Conservation (phyloP, 2,888 invertebrate species). For the Trimorus sp. region DNA sequence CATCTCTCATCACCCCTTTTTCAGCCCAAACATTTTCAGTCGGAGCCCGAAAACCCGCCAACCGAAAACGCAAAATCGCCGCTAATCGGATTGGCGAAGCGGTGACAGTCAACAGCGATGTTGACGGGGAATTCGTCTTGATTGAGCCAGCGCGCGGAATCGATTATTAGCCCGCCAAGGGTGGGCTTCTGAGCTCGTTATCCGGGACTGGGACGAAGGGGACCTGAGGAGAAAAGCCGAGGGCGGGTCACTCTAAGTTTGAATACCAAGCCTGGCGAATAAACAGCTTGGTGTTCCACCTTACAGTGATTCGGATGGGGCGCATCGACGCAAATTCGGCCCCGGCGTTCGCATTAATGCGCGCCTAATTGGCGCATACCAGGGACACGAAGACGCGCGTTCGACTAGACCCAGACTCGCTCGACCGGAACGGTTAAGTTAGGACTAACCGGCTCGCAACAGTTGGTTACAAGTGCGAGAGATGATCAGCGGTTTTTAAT, state of each 20-base stretch:
- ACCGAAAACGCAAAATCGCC: not conserved
- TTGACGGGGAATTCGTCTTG: slow-evolving; percentile 23
- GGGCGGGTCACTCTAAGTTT: slow-evolving; percentile 94
- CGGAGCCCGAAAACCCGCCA: too few relatives aligned
- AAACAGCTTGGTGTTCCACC: slow-evolving; percentile 97
- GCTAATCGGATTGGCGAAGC: slow-evolving; percentile 10
- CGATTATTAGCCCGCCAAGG: slow-evolving; percentile 47
- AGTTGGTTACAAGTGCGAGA: too few relatives aligned
- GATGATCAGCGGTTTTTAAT: too few relatives aligned
- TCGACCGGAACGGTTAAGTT: not conserved
- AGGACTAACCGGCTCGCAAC: too few relatives aligned
- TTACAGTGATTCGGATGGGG: slow-evolving; percentile 93
- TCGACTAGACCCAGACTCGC: slow-evolving; percentile 3
- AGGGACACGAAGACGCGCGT: slow-evolving; percentile 8
- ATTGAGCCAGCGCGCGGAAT: slow-evolving; percentile 21
- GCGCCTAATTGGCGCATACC: slow-evolving; percentile 13
- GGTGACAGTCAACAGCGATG: slow-evolving; percentile 4
- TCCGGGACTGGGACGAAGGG: slow-evolving; percentile 36
- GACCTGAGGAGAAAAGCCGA: slow-evolving; percentile 71
- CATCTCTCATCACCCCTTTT: too few relatives aligned
- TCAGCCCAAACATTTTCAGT: too few relatives aligned
- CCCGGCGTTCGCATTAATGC: slow-evolving; percentile 14
- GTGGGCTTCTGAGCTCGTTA: slow-evolving; percentile 47
- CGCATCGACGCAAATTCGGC: slow-evolving; percentile 52
- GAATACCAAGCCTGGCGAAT: slow-evolving; percentile 92